A percentile compares a stretch with the other conserved stretches of the same genome.
phyloP scores from a whole-genome alignment of 2,113 vertebrate genomes.

The Psilopsiagon aurifrons region DNA sequence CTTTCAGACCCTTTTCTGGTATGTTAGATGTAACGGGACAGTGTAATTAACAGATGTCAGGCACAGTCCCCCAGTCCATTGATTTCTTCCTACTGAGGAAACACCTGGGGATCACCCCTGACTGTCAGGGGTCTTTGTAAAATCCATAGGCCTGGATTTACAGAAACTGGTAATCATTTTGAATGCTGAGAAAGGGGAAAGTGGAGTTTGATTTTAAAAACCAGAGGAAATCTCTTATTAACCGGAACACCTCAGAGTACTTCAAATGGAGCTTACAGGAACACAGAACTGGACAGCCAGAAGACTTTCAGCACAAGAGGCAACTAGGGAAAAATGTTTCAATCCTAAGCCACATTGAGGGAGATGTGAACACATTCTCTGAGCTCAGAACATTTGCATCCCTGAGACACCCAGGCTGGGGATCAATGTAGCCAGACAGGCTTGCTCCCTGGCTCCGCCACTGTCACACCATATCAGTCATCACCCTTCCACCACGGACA shows the following conservation, averaged over 20 bases:
- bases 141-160: slow-evolving; percentile 23
- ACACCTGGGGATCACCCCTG: not conserved
- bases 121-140: not conserved
- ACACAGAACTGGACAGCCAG: not conserved
- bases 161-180: slow-evolving; percentile 19
- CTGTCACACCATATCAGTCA: not conserved
- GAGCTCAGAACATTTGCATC: not conserved
- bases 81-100: slow-evolving; percentile 33
- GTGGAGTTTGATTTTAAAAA: not conserved
- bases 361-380: not conserved
- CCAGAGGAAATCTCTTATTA: not conserved
- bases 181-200: not conserved
- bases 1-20: not conserved
- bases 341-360: not conserved
- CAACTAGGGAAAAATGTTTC: not conserved
- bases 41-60: slow-evolving; percentile 35
- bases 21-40: not conserved
- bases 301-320: not conserved
- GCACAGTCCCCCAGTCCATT: not conserved
- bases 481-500: not conserved
- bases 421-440: not conserved
- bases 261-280: not conserved
- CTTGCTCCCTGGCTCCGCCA: not conserved
- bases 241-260: not conserved
- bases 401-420: not conserved